Percentiles rank a stretch among this genome's conserved stretches.
These are phyloP conservation scores for Euwallacea similis DNA, from an alignment of 1,140 invertebrate species.

Conservation along the genomic window DNA sequence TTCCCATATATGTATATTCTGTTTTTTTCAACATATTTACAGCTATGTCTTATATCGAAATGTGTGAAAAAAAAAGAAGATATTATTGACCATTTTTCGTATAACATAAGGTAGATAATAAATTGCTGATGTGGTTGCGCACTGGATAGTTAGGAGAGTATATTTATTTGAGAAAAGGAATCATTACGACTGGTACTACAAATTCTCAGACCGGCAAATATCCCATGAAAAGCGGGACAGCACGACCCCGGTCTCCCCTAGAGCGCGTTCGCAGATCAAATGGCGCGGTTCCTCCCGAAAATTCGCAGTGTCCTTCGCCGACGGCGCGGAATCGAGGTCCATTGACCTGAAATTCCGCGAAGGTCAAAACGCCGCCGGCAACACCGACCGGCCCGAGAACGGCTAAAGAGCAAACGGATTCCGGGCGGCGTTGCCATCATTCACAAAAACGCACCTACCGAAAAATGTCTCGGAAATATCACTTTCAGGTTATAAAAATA, in stretches of 20 bases:
- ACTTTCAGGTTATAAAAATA: neutral
- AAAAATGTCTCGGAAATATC: neutral
- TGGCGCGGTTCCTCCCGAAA: slow-evolving; percentile 7
- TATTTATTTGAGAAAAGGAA: too few relatives aligned
- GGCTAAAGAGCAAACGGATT: neutral
- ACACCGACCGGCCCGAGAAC: slow-evolving; percentile 16
- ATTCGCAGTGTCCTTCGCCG: slow-evolving; percentile 18
- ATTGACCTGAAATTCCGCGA: slow-evolving; percentile 27
- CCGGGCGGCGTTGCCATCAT: neutral
- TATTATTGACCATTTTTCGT: too few relatives aligned
- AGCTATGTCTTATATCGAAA: too few relatives aligned
- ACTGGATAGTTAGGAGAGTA: too few relatives aligned
- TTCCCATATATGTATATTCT: too few relatives aligned
- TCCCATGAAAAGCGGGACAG: neutral
- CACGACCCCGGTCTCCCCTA: too few relatives aligned
- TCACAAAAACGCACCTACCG: neutral
- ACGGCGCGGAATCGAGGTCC: slow-evolving; percentile 9
- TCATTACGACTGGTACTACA: neutral
- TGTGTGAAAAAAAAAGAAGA: too few relatives aligned
- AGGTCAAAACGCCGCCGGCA: slow-evolving; percentile 21
- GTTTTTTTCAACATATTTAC: too few relatives aligned
- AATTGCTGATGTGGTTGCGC: too few relatives aligned
- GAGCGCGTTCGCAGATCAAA: too few relatives aligned
- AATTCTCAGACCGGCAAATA: neutral
- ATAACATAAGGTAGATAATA: too few relatives aligned